Evolutionary conservation across 2,113 vertebrate genomes (phyloP).

Genomic region (Zosterops borbonicus): DNA sequence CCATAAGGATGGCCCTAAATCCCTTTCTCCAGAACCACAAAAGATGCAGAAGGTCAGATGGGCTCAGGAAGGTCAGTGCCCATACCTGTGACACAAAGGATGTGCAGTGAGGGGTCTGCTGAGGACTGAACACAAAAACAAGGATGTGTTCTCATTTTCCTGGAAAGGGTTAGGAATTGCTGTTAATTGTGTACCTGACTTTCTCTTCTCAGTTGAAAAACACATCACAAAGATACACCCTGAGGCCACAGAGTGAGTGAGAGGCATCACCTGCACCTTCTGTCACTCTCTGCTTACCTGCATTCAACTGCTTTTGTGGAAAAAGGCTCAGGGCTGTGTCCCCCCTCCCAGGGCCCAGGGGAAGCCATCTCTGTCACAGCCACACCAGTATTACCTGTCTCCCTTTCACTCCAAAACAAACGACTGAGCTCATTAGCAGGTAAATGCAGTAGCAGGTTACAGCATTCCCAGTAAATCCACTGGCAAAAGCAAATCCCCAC

Average conservation of each 20-base stretch:
- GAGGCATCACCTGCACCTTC: background rate
- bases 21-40: background rate
- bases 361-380: background rate
- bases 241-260: background rate
- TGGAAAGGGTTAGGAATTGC: background rate
- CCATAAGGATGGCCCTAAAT: background rate
- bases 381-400: background rate
- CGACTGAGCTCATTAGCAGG: background rate
- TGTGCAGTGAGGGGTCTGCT: background rate
- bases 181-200: background rate
- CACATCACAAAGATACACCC: background rate
- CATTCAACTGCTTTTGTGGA: background rate
- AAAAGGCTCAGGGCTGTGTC: background rate
- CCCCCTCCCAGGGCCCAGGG: background rate
- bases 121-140: background rate
- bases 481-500: background rate
- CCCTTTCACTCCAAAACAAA: background rate
- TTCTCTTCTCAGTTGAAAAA: background rate
- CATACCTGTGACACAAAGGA: background rate
- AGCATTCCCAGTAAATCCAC: background rate
- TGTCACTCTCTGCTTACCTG: background rate
- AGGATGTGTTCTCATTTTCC: background rate
- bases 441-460: background rate
- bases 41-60: background rate
- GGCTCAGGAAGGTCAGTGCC: background rate